These are phyloP conservation scores for Percopsis transmontana DNA, from an alignment of 2,113 vertebrate species.

Conservation along the genomic window DNA sequence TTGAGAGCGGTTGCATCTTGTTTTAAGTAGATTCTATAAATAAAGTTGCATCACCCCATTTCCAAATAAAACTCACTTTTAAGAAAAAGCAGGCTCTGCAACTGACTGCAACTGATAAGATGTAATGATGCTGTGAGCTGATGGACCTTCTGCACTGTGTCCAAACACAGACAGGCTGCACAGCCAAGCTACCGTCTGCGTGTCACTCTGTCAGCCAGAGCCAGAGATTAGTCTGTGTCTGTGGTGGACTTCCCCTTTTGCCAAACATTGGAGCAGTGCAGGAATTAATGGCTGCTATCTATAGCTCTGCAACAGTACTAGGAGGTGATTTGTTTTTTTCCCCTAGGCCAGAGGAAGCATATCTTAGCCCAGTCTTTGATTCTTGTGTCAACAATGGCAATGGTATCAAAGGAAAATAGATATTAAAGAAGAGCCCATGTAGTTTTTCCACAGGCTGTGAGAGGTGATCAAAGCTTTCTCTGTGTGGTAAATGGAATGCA, in stretches of 20 bases:
- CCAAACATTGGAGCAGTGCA: constrained; percentile 30
- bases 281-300: constrained; percentile 51
- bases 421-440: constrained; percentile 7
- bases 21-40: no score
- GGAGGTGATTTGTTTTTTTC: constrained; percentile 28
- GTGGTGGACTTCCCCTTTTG: constrained; percentile 29
- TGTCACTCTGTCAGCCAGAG: constrained; percentile 36
- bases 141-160: no score
- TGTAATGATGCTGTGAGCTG: no score
- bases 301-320: constrained; percentile 20
- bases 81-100: no score
- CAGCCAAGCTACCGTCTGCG: constrained; percentile 28
- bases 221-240: constrained; percentile 46
- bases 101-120: no score
- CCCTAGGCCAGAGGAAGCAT: constrained; percentile 14
- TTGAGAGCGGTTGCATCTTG: no score
- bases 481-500: constrained; percentile 1
- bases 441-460: constrained; percentile 10
- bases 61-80: no score
- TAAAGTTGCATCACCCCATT: no score
- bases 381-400: constrained; percentile 37
- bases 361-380: constrained; percentile 31
- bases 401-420: constrained; percentile 25
- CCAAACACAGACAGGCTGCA: constrained; percentile 15
- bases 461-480: constrained; percentile 13